A percentile compares a stretch with the other conserved stretches of the same genome.
Evolutionary conservation across 2,113 vertebrate species (phyloP).

Genomic region (Hemiprocne comata): DNA sequence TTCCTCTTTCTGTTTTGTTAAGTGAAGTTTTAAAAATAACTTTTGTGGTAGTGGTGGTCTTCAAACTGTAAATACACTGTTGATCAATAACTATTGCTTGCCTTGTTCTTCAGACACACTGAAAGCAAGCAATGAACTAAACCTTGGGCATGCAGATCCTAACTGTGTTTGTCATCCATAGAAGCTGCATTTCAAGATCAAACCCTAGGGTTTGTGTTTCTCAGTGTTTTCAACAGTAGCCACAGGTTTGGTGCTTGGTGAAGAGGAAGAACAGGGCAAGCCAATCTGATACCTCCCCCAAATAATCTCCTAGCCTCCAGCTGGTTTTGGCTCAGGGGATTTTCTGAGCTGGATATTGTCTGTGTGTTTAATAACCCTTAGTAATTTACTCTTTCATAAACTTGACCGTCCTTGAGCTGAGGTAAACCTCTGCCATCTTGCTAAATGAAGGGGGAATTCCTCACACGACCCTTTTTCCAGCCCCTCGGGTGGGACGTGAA

Average conservation of each 20-base stretch:
- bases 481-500: rapidly evolving
- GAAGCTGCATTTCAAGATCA: not conserved
- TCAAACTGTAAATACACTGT: not conserved
- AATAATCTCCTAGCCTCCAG: not conserved
- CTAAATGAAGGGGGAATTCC: not conserved
- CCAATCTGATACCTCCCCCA: not conserved
- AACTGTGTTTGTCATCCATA: not conserved
- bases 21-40: not conserved
- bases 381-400: not conserved
- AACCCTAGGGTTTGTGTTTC: not conserved
- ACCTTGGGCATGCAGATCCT: not conserved
- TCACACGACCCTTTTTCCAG: not conserved
- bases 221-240: not conserved
- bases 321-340: not conserved
- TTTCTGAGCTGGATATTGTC: slow-evolving; percentile 3
- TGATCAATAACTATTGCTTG: not conserved
- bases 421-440: not conserved
- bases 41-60: not conserved
- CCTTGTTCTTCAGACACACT: not conserved
- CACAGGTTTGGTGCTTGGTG: not conserved
- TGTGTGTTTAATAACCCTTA: not conserved
- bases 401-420: not conserved
- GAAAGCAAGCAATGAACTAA: not conserved
- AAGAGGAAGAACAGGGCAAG: not conserved
- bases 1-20: not conserved